Evolutionary conservation across 2,888 invertebrate species (phyloP).

Genomic region (Pogonocherus hispidulus): DNA sequence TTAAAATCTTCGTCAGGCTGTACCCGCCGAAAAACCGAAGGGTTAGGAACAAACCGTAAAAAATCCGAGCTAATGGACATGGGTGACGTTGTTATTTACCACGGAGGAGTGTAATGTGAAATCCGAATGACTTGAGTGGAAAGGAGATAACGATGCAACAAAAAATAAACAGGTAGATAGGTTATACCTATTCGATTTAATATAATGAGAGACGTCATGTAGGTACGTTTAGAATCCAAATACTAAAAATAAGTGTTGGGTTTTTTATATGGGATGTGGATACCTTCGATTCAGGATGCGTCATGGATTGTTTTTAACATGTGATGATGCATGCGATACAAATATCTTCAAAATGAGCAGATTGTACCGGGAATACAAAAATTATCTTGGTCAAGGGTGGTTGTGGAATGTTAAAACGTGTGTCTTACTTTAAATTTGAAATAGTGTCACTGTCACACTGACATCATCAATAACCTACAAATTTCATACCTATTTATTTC

Average conservation of each 20-base stretch:
- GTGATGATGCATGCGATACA: not conserved
- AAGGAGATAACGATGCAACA: slow-evolving; percentile 48
- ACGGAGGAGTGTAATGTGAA: slow-evolving; percentile 50
- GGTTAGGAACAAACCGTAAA: slow-evolving; percentile 62
- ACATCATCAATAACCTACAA: too few species aligned
- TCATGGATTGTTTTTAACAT: slow-evolving; percentile 1
- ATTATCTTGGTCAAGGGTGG: too few species aligned
- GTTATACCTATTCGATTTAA: slow-evolving; percentile 55
- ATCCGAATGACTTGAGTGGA: slow-evolving; percentile 33
- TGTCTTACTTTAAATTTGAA: too few species aligned
- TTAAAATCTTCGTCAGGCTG: slow-evolving; percentile 47
- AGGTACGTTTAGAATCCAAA: slow-evolving; percentile 35
- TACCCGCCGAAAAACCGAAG: slow-evolving; percentile 60
- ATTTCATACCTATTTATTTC: too few species aligned
- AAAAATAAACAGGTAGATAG: slow-evolving; percentile 63
- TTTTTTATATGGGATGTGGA: not conserved
- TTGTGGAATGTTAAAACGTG: too few species aligned
- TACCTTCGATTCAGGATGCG: not conserved
- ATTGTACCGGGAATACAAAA: too few species aligned
- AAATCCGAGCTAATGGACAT: slow-evolving; percentile 61
- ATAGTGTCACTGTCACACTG: too few species aligned
- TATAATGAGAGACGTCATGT: slow-evolving; percentile 58
- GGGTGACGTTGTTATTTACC: slow-evolving; percentile 59
- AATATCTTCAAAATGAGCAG: not conserved
- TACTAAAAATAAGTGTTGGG: slow-evolving; percentile 12